A percentile compares a stretch with the other conserved stretches of the same genome.
Conservation (phyloP, 2,797 vertebrate species). For the Argya squamiceps region DNA sequence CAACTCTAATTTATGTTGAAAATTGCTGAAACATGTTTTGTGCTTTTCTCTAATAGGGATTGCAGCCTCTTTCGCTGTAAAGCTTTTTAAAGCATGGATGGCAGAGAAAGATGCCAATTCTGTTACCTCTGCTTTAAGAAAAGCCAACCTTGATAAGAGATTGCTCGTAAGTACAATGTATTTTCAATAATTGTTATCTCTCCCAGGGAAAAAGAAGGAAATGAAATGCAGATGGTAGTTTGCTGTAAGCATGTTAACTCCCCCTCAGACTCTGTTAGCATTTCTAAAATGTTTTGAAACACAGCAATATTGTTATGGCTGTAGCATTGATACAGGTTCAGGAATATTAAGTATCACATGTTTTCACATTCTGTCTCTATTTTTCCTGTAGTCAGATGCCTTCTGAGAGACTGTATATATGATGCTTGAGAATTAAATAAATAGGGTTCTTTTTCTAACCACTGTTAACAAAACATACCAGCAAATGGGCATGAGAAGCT, state of each 20-base stretch:
- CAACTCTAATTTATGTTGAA: background rate
- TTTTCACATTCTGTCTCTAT: background rate
- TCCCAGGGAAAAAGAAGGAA: background rate
- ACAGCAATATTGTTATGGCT: constrained; percentile 9
- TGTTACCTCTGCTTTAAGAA: constrained; percentile 89
- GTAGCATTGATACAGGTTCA: background rate
- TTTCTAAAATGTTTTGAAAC: constrained; percentile 27
- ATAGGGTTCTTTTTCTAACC: fast-evolving
- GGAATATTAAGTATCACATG: background rate
- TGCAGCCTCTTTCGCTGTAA: constrained; percentile 90
- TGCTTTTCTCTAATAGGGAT: constrained; percentile 78
- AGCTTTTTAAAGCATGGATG: constrained; percentile 94
- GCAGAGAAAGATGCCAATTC: constrained; percentile 91
- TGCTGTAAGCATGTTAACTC: background rate
- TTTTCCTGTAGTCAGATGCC: background rate
- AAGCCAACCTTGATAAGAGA: constrained; percentile 90
- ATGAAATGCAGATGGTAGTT: background rate
- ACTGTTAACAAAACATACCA: background rate
- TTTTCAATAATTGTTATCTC: background rate
- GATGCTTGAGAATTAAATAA: background rate
- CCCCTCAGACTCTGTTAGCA: background rate
- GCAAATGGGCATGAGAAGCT: background rate
- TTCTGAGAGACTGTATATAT: background rate
- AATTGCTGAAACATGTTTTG: background rate
- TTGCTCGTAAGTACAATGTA: constrained; percentile 82